These are phyloP conservation scores for Gobius niger DNA, from an alignment of 2,113 vertebrate species.

Conservation along the genomic window DNA sequence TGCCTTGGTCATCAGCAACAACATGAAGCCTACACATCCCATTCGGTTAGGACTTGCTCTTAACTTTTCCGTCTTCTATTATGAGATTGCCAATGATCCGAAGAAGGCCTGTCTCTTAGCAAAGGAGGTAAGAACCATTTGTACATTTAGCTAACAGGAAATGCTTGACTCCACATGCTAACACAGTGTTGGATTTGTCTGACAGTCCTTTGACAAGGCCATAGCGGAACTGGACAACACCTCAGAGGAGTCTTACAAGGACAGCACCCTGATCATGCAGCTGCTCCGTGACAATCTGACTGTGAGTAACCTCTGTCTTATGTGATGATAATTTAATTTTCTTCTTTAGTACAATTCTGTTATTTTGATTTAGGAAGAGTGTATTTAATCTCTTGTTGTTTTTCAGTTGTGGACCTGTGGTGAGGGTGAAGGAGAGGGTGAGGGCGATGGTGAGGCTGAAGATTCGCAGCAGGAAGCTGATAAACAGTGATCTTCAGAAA, in stretches of 20 bases:
- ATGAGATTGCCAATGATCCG: slow-evolving; percentile 92
- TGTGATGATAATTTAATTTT: neutral
- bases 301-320: slow-evolving; percentile 53
- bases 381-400: neutral
- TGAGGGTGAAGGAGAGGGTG: slow-evolving; percentile 53
- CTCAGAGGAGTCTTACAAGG: slow-evolving; percentile 94
- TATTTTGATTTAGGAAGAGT: neutral
- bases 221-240: slow-evolving; percentile 88
- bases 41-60: slow-evolving; percentile 96
- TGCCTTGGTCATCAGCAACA: slow-evolving; percentile 88
- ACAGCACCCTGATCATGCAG: slow-evolving; percentile 99
- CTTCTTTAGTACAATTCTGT: neutral
- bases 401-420: slow-evolving; percentile 77
- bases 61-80: slow-evolving; percentile 97
- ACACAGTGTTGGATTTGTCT: neutral
- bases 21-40: slow-evolving; percentile 93
- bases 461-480: slow-evolving; percentile 51
- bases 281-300: slow-evolving; percentile 98
- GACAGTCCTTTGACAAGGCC: slow-evolving; percentile 93
- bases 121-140: slow-evolving; percentile 79
- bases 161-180: neutral
- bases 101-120: slow-evolving; percentile 90
- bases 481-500: slow-evolving; percentile 50
- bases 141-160: neutral
- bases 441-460: slow-evolving; percentile 39